A percentile compares a stretch with the other conserved stretches of the same genome.
phyloP scores from a whole-genome alignment of 2,113 vertebrate species.

The Tachuris rubrigastra region DNA sequence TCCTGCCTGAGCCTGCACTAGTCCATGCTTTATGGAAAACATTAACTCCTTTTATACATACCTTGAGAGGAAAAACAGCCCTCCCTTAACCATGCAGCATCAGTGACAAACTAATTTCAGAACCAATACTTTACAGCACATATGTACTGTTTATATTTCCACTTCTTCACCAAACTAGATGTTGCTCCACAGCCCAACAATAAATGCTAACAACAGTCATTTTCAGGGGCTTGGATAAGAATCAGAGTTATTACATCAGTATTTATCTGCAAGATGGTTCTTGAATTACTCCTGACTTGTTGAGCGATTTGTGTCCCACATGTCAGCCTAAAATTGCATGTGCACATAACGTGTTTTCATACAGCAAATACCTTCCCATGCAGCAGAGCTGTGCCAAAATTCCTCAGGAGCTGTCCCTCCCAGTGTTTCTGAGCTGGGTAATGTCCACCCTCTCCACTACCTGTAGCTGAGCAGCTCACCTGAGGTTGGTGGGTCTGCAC shows the following conservation, averaged over 20 bases:
- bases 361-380: background rate
- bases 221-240: background rate
- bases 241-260: background rate
- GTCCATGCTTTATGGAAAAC: background rate
- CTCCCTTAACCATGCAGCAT: background rate
- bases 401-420: background rate
- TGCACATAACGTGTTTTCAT: background rate
- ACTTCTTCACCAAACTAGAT: background rate
- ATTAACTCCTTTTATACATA: background rate
- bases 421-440: rapidly evolving
- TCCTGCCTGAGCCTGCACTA: constrained; percentile 34
- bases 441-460: background rate
- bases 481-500: background rate
- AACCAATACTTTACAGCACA: background rate
- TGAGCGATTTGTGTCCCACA: background rate
- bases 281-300: background rate
- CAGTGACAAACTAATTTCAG: background rate
- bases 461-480: background rate
- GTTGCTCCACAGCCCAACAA: background rate
- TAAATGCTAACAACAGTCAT: background rate
- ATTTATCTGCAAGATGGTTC: background rate
- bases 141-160: background rate
- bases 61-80: background rate
- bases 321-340: background rate
- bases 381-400: background rate